Evolutionary conservation across 1,140 invertebrate species (phyloP).

Genomic region (Formica exsecta): DNA sequence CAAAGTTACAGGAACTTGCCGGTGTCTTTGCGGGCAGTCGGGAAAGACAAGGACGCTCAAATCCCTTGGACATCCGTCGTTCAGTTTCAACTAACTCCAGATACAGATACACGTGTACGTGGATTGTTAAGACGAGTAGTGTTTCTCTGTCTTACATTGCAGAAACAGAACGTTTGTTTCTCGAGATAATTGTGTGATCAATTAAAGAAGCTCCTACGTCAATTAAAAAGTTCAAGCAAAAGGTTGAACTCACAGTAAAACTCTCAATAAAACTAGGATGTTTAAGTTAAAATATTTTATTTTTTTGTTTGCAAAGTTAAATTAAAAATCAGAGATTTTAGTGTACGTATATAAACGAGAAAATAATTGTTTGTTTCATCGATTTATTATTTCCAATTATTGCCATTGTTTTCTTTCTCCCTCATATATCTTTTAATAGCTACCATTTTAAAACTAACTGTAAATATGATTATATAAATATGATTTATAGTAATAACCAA

Average conservation of each 20-base stretch:
- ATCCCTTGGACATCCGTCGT: conserved; percentile 36
- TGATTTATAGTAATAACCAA: too few species aligned
- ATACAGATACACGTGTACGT: not conserved
- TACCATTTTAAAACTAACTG: not conserved
- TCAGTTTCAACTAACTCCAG: conserved; percentile 37
- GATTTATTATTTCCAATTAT: too few species aligned
- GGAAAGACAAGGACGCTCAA: conserved; percentile 31
- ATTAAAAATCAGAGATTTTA: too few species aligned
- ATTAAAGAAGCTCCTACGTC: conserved; percentile 9
- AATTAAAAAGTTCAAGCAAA: conserved; percentile 18
- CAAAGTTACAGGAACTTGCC: conserved; percentile 70
- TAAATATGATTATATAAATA: too few species aligned
- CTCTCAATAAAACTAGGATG: conserved; percentile 2
- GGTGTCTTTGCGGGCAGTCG: conserved; percentile 45
- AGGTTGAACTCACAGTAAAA: not conserved
- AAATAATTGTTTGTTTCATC: too few species aligned
- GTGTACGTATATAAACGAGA: too few species aligned
- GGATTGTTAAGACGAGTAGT: conserved; percentile 22
- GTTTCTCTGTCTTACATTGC: not conserved
- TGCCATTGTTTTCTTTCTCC: too few species aligned
- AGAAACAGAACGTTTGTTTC: conserved; percentile 8
- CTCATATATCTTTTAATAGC: too few species aligned
- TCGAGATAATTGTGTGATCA: conserved; percentile 7
- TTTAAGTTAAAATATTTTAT: too few species aligned
- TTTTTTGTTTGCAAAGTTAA: too few species aligned